Base-by-base conservation (phyloP, 2,113 vertebrate genomes). In the Phalacrocorax pelagicus region DNA sequence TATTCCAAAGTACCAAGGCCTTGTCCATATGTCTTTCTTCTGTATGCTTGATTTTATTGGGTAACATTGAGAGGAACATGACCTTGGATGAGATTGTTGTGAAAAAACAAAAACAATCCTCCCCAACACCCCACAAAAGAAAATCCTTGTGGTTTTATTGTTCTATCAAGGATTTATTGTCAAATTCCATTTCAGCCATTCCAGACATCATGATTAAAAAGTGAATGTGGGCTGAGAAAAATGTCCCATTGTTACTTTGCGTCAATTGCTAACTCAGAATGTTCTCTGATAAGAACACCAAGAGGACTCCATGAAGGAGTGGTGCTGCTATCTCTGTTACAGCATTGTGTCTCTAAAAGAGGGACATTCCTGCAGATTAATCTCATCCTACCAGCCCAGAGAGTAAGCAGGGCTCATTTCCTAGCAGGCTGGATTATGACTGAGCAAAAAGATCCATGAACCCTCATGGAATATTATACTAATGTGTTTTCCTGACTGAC, bases 181-280 rank as follows among this genome's bases (percentile, higher is more conserved):
- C 75, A 96, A 93, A 97, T 95, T 86, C 82, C 80, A 91, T 93
- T 91, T 97, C 44, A 96, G 72, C 15, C 19, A 42, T 92, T 93
- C 81, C 84, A 92, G 74, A 62, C 62, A 88, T 84, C 74, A 96
- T 93, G 77, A 97, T 82, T 47, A 90, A 92, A 55, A 90, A 77
- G 38, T 67, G 57, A 40, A 95, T 92, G 42, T 65, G 87, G 69
- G 15, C 44, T 92, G 59, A 81, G 51, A 89, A 92, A 89, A 92
- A 51, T 57, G 34, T 71, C 19, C 54, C 34, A 42, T 90, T 86
- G 57, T 46, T 93, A 82, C 91, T 97, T 95, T 73, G 51, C 97
- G 86, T 79, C 20, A 61, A 40, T 8, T 74, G 34, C 38, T 84
- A 58, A 87, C 17, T 59, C 81, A 87, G 71, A 88, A 77, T 36